Evolutionary conservation across 1,140 invertebrate genomes (phyloP).

Genomic region (Gonatopus flavifemur): DNA sequence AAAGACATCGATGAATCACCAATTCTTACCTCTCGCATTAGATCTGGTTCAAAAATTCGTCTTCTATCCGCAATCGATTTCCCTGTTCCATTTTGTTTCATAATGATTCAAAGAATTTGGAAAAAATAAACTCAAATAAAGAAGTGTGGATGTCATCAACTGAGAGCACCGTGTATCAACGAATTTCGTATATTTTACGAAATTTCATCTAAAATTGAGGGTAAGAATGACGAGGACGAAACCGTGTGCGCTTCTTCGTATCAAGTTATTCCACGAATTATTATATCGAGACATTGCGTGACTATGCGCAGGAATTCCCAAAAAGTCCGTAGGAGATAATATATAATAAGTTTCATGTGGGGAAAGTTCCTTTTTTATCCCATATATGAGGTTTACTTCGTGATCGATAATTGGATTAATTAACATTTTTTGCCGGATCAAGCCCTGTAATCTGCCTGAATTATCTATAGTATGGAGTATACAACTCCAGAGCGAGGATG

Average conservation of each 20-base stretch:
- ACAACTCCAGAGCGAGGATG: too few species aligned
- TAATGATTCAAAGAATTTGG: too few species aligned
- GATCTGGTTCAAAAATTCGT: too few species aligned
- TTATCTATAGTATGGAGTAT: conserved; percentile 23
- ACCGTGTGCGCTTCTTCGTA: conserved; percentile 15
- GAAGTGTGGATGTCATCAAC: too few species aligned
- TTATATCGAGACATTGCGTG: conserved; percentile 49
- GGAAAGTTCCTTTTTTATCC: conserved; percentile 37
- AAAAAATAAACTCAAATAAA: too few species aligned
- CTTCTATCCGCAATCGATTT: too few species aligned
- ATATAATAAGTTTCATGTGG: conserved; percentile 27
- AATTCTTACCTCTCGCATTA: too few species aligned
- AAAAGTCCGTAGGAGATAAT: conserved; percentile 28
- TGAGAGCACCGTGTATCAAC: too few species aligned
- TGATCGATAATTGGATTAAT: conserved; percentile 55
- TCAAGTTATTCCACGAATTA: conserved; percentile 52
- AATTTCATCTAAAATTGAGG: too few species aligned
- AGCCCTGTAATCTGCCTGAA: conserved; percentile 46
- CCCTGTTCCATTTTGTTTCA: too few species aligned
- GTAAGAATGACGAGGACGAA: conserved; percentile 8
- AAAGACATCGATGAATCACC: too few species aligned
- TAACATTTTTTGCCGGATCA: conserved; percentile 41
- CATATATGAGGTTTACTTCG: conserved; percentile 39
- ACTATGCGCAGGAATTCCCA: conserved; percentile 40
- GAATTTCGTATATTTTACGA: too few species aligned